Evolutionary conservation across 2,888 invertebrate genomes (phyloP), one percentile per base, ranked within the genome.

Genomic region (Ormyrus labotus): DNA sequence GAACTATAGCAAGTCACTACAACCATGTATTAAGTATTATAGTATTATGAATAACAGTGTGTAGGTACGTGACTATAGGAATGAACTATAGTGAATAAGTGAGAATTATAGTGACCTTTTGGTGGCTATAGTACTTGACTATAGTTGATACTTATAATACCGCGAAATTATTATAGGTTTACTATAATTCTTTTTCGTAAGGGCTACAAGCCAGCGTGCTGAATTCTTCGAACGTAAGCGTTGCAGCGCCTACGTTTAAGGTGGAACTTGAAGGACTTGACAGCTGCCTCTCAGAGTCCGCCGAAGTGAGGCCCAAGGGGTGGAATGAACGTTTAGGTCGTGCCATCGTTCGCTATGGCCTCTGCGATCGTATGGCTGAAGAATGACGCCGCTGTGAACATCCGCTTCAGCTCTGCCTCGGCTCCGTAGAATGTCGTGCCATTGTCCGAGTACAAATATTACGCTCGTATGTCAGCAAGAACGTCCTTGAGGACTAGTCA

Each of bases 401-500:
- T 50, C 4, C 60, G n/a, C 8, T 19, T 71, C 13, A 71, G 71
- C 34, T 34, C 34, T 34, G 34, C 60, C 9, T 47, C 58, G 9
- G 71, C 60, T n/a, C 71, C 71, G 8, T 60, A 47, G 9, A 71
- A 71, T 3, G 48, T 71, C 9, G 71, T 71, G 13, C 71, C 71
- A 11, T 61, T 58, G 51, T 71, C 71, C 6, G 57, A 67, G 60
- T 69, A 76, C 4, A 76, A 9, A 1, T 3, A 13, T 10, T 34
- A 0, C 67, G 34, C 6, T 67, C 57, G 13, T 64, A 57, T 0
- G 67, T 67, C 47, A 65, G 45, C 34, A 75, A 1, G 6, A 75
- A 75, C 0, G 65, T 57, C 13, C 8, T 34, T 34, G 75, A 64
- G 0, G 63, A 63, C 47, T 75, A 75, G 11, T 60, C 53, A 0